These are phyloP conservation scores for Podargus strigoides DNA, from an alignment of 2,797 vertebrate genomes.

Conservation along the genomic window DNA sequence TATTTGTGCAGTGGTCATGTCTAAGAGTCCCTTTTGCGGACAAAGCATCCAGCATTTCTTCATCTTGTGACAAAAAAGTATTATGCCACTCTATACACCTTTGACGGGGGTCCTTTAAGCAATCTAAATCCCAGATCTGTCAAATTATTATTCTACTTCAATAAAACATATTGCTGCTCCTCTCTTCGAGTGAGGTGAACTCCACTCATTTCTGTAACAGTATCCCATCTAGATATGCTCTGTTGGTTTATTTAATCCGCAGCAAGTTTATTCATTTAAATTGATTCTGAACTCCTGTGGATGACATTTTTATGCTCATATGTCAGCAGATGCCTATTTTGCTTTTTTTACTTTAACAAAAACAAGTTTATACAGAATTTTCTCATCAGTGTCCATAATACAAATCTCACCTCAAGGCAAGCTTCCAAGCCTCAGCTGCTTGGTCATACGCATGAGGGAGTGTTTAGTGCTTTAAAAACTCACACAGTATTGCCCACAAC, in stretches of 20 bases:
- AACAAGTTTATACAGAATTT: background rate
- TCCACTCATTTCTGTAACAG: background rate
- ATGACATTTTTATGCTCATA: background rate
- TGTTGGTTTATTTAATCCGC: background rate
- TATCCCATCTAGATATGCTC: background rate
- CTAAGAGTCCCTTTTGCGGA: background rate
- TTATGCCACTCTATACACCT: background rate
- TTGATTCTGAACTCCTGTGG: background rate
- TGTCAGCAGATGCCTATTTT: background rate
- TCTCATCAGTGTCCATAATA: background rate
- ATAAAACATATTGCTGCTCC: background rate
- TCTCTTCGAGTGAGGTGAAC: background rate
- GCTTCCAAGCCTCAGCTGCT: background rate
- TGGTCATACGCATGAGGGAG: background rate
- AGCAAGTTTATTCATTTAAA: background rate
- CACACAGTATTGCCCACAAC: background rate
- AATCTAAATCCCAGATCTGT: background rate
- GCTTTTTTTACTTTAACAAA: background rate
- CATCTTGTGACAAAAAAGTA: background rate
- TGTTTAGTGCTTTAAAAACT: background rate
- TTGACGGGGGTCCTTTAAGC: background rate
- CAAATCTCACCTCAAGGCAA: background rate
- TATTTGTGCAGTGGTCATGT: background rate
- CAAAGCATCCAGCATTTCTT: background rate
- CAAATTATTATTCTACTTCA: background rate